phyloP scores from a whole-genome alignment of 2,888 invertebrate genomes.

The Hydroisotoma schaefferi region DNA sequence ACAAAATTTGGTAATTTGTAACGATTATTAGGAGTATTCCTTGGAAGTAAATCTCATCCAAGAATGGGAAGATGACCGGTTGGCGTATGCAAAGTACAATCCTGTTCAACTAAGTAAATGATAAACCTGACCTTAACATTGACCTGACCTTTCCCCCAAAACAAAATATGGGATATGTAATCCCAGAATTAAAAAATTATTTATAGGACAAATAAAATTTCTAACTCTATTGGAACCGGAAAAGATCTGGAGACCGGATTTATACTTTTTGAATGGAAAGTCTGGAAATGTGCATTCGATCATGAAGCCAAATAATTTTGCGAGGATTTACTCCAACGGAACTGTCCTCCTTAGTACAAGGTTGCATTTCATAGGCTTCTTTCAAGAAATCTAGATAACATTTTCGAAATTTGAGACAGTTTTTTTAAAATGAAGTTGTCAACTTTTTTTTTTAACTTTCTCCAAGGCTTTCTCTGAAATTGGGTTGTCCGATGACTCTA shows the following conservation, averaged over 20 bases:
- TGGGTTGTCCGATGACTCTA: conserved; percentile 2
- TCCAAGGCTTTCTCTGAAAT: not conserved
- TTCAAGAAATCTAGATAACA: not conserved
- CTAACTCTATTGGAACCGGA: conserved; percentile 1
- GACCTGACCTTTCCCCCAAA: not conserved
- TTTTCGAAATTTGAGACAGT: not conserved
- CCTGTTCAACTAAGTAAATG: conserved; percentile 6
- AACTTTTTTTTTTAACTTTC: not conserved
- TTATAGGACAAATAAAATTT: conserved; percentile 6
- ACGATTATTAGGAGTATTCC: not conserved
- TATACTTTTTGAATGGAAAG: conserved; percentile 1
- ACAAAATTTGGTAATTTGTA: not conserved
- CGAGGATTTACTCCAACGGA: conserved; percentile 1
- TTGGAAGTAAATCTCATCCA: not conserved
- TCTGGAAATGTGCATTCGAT: not conserved
- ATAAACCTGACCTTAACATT: not conserved
- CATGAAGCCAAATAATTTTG: conserved; percentile 7
- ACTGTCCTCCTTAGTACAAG: conserved; percentile 1
- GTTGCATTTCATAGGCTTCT: not conserved
- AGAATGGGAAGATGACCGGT: conserved; percentile 12
- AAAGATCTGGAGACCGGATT: conserved; percentile 10
- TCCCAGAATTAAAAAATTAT: not conserved
- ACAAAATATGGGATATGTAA: not conserved
- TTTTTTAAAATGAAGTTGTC: not conserved
- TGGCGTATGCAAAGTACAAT: conserved; percentile 9